Percentiles rank a stretch among this genome's conserved stretches.
These are phyloP conservation scores for Triplophysa dalaica DNA, from an alignment of 2,113 vertebrate species.

Conservation along the genomic window DNA sequence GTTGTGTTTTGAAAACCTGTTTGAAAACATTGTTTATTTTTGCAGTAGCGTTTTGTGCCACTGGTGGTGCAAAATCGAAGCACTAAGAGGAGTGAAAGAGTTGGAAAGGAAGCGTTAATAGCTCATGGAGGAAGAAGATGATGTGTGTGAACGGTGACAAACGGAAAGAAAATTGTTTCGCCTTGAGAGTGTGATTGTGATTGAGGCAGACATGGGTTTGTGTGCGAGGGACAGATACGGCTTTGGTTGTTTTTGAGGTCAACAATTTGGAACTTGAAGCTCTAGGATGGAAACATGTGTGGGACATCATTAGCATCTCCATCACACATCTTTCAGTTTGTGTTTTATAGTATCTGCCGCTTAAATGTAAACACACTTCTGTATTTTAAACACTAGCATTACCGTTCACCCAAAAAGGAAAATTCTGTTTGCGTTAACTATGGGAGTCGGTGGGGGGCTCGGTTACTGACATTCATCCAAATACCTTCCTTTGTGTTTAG, in stretches of 20 bases:
- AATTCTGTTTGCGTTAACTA: no score
- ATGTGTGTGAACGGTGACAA: neutral
- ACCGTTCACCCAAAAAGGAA: no score
- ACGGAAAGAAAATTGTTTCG: slow-evolving; percentile 10
- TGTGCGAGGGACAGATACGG: neutral
- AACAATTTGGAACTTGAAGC: slow-evolving; percentile 51
- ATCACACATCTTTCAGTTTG: slow-evolving; percentile 37
- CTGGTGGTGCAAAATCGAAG: neutral
- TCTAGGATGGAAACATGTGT: slow-evolving; percentile 60
- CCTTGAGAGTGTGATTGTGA: slow-evolving; percentile 1
- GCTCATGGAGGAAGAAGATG: slow-evolving; percentile 5
- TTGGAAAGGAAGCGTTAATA: slow-evolving; percentile 5
- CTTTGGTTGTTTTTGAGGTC: slow-evolving; percentile 55
- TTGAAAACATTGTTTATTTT: neutral
- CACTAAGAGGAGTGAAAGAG: neutral
- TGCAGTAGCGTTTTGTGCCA: neutral
- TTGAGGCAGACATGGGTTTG: neutral
- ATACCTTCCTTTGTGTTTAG: no score
- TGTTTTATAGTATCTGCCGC: neutral
- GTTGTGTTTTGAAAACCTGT: no score
- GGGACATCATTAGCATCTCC: slow-evolving; percentile 39
- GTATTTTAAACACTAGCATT: no score
- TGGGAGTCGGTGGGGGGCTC: no score
- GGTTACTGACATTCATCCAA: no score
- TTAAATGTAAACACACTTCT: neutral